Percentiles rank a stretch among this genome's conserved stretches.
phyloP scores from a whole-genome alignment of 2,113 vertebrate species.

The Alethe castanea region DNA sequence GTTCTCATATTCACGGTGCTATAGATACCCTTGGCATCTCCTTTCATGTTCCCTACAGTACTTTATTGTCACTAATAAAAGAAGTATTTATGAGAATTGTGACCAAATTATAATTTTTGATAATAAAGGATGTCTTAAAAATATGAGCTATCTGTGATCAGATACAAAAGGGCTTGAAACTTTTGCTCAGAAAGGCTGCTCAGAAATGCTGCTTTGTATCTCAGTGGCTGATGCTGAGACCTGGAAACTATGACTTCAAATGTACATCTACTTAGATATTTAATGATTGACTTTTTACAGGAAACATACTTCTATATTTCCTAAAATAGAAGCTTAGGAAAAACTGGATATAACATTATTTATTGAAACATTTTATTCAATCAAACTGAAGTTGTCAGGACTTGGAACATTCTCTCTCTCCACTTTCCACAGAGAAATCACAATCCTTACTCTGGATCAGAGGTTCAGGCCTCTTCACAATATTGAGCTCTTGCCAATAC shows the following conservation, averaged over 20 bases:
- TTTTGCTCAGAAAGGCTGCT: not conserved
- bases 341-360: not conserved
- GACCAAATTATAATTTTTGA: not conserved
- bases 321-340: not conserved
- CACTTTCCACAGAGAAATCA: not conserved
- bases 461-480: not conserved
- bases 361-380: not conserved
- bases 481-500: not conserved
- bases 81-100: not conserved
- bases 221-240: not conserved
- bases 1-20: not conserved
- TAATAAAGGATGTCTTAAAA: not conserved
- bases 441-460: not conserved
- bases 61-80: not conserved
- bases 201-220: not conserved
- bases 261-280: not conserved
- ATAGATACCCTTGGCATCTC: not conserved
- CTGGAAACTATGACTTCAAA: not conserved
- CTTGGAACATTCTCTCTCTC: not conserved
- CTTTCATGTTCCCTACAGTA: not conserved
- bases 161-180: not conserved
- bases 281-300: not conserved
- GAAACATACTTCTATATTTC: not conserved
- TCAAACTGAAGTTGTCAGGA: not conserved
- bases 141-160: not conserved